Evolutionary conservation across 2,888 invertebrate genomes (phyloP).

Genomic region (Zelleria hepariella): DNA sequence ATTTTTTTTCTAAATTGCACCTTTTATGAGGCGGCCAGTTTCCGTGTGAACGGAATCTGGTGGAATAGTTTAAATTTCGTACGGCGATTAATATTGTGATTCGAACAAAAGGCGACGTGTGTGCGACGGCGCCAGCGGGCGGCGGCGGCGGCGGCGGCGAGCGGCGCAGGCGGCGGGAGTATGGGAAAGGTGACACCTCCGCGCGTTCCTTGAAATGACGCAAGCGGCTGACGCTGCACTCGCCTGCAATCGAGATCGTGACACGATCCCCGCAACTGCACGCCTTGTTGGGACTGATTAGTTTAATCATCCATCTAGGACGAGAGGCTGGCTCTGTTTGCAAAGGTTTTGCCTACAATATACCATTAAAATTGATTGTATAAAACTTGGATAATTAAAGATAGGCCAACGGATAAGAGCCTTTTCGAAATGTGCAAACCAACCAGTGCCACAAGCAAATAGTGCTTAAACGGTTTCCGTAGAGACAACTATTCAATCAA

Average conservation of each 20-base stretch:
- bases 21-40: slow-evolving; percentile 58
- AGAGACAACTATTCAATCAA: background rate
- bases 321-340: background rate
- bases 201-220: slow-evolving; percentile 34
- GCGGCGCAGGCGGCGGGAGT: background rate
- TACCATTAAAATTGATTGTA: background rate
- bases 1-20: slow-evolving; percentile 64
- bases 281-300: background rate
- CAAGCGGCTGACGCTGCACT: slow-evolving; percentile 22
- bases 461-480: background rate
- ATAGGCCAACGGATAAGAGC: background rate
- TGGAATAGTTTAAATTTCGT: slow-evolving; percentile 30
- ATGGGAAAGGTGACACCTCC: slow-evolving; percentile 32
- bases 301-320: background rate
- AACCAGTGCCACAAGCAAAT: background rate
- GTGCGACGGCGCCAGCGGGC: background rate
- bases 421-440: background rate
- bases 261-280: background rate
- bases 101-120: slow-evolving; percentile 21
- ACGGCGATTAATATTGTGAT: slow-evolving; percentile 30
- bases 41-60: slow-evolving; percentile 59
- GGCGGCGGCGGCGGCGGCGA: background rate
- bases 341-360: background rate
- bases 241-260: background rate
- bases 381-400: background rate